Base-by-base conservation (phyloP, 1,140 invertebrate genomes). In the Diachasma alloeum region DNA sequence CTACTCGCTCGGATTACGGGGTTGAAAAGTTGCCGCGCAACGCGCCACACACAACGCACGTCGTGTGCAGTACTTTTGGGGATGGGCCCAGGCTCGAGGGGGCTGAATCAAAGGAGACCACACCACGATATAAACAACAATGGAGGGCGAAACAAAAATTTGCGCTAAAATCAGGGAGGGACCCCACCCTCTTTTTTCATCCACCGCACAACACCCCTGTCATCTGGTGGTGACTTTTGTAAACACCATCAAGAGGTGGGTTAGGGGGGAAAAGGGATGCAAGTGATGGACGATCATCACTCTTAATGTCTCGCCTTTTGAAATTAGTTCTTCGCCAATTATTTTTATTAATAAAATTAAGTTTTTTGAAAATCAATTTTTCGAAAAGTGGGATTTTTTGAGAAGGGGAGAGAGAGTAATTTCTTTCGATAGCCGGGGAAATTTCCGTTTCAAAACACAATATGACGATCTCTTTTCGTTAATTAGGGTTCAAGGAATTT, bases 171-270 rank as follows among this genome's bases (percentile, higher is more conserved):
- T 46, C 75, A 69, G 24, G 15, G 19, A 56, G 26, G 13, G 48
- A 22, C 72, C 53, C 72, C 22, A 8, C 42, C 26, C 26, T n/a
- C n/a, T 39, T 63, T 63, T 63, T 26, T 46, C 46, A 82, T 80
- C 76, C 79, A 81, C 79, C 74, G 79, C 79, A 80, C 72, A 76
- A 79, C 78, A 78, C 76, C 81, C 83, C 83, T 80, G 87, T 89
- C 87, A 88, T 89, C 88, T 90, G 87, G 78, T 83, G 84, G 86
- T 89, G 88, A 89, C 87, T 89, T 89, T 86, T 83, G 86, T 88
- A 87, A 88, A 88, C 85, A 89, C 80, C 81, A 72, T 44, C 4
- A 36, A 53, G 11, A 37, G 39, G n/a, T 66, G 11, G 19, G 10
- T 31, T 15, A 17, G 36, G 66, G 66, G 31, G 26, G n/a, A 63